A percentile compares a stretch with the other conserved stretches of the same genome.
These are phyloP conservation scores for Aphyosemion australe DNA, from an alignment of 2,113 vertebrate genomes.

Conservation along the genomic window DNA sequence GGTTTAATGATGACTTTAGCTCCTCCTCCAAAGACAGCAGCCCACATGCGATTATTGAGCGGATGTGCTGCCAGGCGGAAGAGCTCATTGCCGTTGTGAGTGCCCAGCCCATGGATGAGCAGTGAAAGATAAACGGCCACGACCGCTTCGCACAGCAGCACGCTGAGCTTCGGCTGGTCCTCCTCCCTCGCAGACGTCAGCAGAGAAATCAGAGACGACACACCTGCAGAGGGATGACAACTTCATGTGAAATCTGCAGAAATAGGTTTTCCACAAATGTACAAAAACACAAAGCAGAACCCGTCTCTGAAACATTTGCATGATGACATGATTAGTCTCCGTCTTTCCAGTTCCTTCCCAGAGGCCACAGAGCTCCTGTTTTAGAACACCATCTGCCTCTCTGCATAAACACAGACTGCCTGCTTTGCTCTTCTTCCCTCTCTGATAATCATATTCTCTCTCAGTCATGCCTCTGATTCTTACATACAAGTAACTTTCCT, in stretches of 20 bases:
- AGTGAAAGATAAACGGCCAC: conserved; percentile 94
- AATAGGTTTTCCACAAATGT: not conserved
- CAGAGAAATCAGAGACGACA: conserved; percentile 93
- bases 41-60: conserved; percentile 95
- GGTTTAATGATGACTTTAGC: conserved; percentile 92
- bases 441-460: conserved; percentile 36
- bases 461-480: conserved; percentile 33
- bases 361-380: conserved; percentile 65
- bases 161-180: conserved; percentile 90
- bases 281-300: conserved; percentile 38
- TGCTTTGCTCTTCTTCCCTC: conserved; percentile 34
- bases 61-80: conserved; percentile 96
- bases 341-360: conserved; percentile 63
- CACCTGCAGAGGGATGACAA: conserved; percentile 78
- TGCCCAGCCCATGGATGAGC: conserved; percentile 93
- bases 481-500: conserved; percentile 1
- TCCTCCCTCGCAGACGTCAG: conserved; percentile 90
- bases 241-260: not conserved
- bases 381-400: conserved; percentile 74
- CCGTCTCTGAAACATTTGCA: conserved; percentile 42
- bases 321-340: conserved; percentile 46
- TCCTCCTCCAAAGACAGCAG: conserved; percentile 94
- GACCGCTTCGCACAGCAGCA: conserved; percentile 93
- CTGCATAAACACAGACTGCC: conserved; percentile 62
- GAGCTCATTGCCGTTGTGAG: conserved; percentile 90